phyloP scores from a whole-genome alignment of 2,888 invertebrate species.

The Mamestra brassicae region DNA sequence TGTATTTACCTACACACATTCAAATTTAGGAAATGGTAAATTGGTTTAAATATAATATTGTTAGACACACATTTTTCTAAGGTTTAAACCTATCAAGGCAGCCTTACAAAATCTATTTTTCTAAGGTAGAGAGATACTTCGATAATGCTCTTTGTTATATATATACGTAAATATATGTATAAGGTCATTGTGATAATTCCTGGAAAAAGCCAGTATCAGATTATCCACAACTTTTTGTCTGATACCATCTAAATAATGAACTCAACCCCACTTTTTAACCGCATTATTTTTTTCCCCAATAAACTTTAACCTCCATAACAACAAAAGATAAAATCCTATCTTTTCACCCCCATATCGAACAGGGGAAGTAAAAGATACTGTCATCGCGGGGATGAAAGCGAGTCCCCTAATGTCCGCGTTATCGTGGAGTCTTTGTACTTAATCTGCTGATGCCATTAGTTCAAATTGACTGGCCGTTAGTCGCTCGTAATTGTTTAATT shows the following conservation, averaged over 20 bases:
- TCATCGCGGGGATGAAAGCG: constrained; percentile 50
- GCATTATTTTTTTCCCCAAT: neutral
- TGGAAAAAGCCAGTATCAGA: too few relatives aligned
- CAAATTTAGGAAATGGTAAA: too few relatives aligned
- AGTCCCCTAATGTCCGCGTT: constrained; percentile 57
- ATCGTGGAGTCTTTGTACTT: constrained; percentile 60
- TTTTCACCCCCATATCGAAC: constrained; percentile 55
- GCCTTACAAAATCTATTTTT: too few relatives aligned
- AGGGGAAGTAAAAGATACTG: constrained; percentile 59
- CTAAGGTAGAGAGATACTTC: too few relatives aligned
- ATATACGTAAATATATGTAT: too few relatives aligned
- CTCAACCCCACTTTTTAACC: neutral
- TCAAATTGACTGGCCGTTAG: constrained; percentile 61
- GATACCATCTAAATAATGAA: neutral
- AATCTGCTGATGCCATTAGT: constrained; percentile 65
- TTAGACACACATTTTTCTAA: too few relatives aligned
- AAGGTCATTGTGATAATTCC: neutral
- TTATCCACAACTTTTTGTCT: neutral
- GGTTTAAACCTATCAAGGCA: too few relatives aligned
- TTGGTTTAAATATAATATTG: too few relatives aligned
- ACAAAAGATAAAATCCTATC: constrained; percentile 52
- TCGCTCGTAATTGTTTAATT: constrained; percentile 64
- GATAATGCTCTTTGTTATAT: too few relatives aligned
- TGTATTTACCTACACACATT: too few relatives aligned
- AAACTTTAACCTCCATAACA: constrained; percentile 42